Base-by-base conservation (phyloP, 1,140 invertebrate genomes). In the Heliconius himera region DNA sequence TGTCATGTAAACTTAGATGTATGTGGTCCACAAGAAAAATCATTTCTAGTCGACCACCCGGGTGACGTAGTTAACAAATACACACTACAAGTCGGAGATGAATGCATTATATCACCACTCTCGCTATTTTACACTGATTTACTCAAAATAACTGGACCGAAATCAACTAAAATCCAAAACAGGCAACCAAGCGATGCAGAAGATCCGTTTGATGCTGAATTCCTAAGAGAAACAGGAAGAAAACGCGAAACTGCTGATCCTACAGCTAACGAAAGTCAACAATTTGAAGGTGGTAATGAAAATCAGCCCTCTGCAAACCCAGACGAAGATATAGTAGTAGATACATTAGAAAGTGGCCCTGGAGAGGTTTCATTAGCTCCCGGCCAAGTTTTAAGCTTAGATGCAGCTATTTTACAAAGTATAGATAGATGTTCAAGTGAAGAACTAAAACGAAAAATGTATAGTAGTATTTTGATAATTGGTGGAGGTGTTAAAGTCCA, bases 391-490 rank as follows among this genome's bases (percentile, higher is more conserved):
- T 93, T 99, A 77, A 97, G 98, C 4, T 90, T 99, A 33, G 98
- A 99, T 94, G 97, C 98, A 87, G 98, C 98, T 2, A 97, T 99
- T 82, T 93, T 99, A 20, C 97, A 98, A 88, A 98, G 98, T 87
- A 99, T 99, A 81, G 98, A 99, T 84, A 96, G 97, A 87, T 99
- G 98, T 95, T 96, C 96, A 6, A 97, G 95, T 36, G 98, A 99
- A 81, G 98, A 99, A 83, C 93, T 99, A 54, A 99, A 99, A 94
- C 95, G 97, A 29, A 98, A 98, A 95, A 99, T 99, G 98, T 99
- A 98, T 87, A 98, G 97, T 76, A 98, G 97, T 88, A 98, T 99
- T 82, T 94, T 99, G 16, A 96, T 99, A 1, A 98, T 99, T 46
- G 98, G 98, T 29, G 98, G 98, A 22, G 98, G 97, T 22, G 97